Evolutionary conservation across 2,888 invertebrate species (phyloP), one percentile per base, ranked within the genome.

Genomic region (Morinoia aosen): DNA sequence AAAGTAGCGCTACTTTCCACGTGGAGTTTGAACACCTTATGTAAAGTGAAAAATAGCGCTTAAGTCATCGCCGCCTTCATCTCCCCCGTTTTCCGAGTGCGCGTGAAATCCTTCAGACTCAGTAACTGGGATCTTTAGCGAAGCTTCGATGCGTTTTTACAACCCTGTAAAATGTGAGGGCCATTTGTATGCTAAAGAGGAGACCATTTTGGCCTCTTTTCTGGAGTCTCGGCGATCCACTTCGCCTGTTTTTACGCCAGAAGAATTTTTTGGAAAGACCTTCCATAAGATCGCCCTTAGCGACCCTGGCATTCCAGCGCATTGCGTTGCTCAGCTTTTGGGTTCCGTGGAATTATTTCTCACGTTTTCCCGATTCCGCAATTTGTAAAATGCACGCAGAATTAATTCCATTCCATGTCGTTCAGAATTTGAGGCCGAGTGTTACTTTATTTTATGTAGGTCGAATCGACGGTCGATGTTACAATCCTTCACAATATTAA

Each of bases 141-240:
- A n/a, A 93, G 33, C 58, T 93, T 57, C 93, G 57, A 19, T 33
- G 48, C 93, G 25, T 90, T 93, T 93, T 93, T 93, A 57, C 57
- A n/a, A 57, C 33, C 16, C 57, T 48, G 57, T 93, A 93, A 93
- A 93, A 93, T 93, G 57, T 57, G 93, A 57, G 25, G 33, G 93
- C 57, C 93, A 93, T 93, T 93, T 93, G 93, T 57, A 93, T 93
- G 93, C 93, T 93, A 93, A 93, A 57, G 57, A 93, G 93, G n/a
- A 48, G 93, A 48, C 48, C 56, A 56, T 93, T 93, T 93, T 93
- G 39, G 48, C 90, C 90, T 90, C 90, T 90, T 40, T 48, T 90
- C 48, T 90, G 40, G 40, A 90, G 90, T 90, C 90, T 90, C 90
- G 90, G 93, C 58, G 57, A 93, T 93, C 93, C 57, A 93, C 93